Percentiles rank a stretch among this genome's conserved stretches.
Conservation (phyloP, 2,797 vertebrate genomes). For the Rhabdophis nuchalis region DNA sequence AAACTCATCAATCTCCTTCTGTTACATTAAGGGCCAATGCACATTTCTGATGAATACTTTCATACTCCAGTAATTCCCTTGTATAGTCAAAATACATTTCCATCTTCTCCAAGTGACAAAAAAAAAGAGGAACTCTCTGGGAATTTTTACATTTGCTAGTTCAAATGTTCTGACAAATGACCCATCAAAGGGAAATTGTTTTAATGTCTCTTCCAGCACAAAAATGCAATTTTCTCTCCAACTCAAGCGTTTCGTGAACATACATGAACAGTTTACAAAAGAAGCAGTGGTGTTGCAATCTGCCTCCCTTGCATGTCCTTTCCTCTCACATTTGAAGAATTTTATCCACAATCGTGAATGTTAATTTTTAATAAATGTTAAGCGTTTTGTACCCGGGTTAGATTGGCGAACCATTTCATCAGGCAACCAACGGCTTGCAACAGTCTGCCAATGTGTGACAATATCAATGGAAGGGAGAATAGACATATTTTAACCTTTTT, state of each 20-base stretch:
- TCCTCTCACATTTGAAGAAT: not conserved
- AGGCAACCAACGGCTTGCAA: not conserved
- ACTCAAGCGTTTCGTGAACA: not conserved
- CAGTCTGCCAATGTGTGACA: not conserved
- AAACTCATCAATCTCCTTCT: not conserved
- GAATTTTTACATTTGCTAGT: not conserved
- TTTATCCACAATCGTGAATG: not conserved
- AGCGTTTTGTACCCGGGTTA: not conserved
- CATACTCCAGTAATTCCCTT: not conserved
- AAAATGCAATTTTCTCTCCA: slow-evolving; percentile 7
- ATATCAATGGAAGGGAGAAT: not conserved
- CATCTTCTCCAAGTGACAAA: not conserved
- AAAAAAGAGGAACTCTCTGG: not conserved
- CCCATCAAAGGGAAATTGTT: not conserved
- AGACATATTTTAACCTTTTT: not conserved
- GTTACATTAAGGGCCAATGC: not conserved
- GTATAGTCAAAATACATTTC: slow-evolving; percentile 4
- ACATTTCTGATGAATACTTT: not conserved
- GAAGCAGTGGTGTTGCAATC: not conserved
- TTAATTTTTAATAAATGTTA: not conserved
- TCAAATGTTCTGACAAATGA: slow-evolving; percentile 18
- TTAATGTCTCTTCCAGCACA: slow-evolving; percentile 1
- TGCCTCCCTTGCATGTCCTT: slow-evolving; percentile 8
- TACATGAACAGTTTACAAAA: not conserved
- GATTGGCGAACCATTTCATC: not conserved